Evolutionary conservation across 2,888 invertebrate genomes (phyloP).

Genomic region (Aphidoletes aphidimyza): DNA sequence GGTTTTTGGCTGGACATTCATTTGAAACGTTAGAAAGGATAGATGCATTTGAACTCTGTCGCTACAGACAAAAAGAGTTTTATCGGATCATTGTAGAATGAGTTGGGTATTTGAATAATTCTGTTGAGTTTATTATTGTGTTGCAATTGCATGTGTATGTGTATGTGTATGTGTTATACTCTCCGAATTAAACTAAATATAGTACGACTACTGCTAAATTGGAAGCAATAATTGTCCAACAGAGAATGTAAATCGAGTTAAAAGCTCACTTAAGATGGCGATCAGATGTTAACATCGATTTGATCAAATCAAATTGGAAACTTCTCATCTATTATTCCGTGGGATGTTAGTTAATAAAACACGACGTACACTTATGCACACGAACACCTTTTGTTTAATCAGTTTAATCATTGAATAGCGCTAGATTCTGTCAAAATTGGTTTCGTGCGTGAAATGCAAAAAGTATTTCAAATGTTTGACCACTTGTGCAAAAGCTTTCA

Average conservation of each 20-base stretch:
- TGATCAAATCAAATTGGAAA: not conserved
- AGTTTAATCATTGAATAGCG: not conserved
- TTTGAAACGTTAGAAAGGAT: not conserved
- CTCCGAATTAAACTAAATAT: not conserved
- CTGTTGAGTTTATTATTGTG: not conserved
- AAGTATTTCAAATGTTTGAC: not conserved
- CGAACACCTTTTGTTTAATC: not conserved
- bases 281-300: not conserved
- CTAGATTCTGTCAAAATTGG: not conserved
- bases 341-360: not conserved
- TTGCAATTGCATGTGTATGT: too few species aligned
- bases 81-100: not conserved
- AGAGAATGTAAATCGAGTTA: not conserved
- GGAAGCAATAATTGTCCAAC: not conserved
- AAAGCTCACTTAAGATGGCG: not conserved
- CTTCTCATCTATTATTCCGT: not conserved
- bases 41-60: constrained; percentile 1
- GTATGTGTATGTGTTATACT: too few species aligned
- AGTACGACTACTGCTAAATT: not conserved
- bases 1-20: not conserved
- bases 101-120: not conserved
- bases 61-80: not conserved
- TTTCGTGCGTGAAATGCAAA: constrained; percentile 10
- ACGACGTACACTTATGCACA: not conserved
- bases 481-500: not conserved